Percentiles rank a stretch among this genome's conserved stretches.
Conservation (phyloP, 2,113 vertebrate species). For the Cololabis saira region DNA sequence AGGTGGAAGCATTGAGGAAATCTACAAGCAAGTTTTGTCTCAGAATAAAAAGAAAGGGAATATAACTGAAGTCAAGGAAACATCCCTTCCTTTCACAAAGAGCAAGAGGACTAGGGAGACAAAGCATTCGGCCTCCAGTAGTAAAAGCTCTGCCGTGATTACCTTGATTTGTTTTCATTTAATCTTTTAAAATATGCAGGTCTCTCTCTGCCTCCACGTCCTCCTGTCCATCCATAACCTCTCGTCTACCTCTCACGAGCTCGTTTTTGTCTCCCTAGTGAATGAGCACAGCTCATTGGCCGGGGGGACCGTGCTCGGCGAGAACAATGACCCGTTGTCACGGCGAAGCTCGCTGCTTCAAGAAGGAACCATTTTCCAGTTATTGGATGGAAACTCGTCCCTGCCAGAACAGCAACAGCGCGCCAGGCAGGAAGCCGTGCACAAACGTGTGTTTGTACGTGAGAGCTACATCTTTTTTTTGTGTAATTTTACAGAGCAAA, state of each 20-base stretch:
- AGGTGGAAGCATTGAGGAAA: slow-evolving; percentile 40
- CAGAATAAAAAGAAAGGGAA: slow-evolving; percentile 13
- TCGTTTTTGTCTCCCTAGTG: slow-evolving; percentile 11
- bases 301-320: background rate
- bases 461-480: too few species aligned
- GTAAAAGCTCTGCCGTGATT: too few species aligned
- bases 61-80: background rate
- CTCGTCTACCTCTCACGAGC: background rate
- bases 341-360: background rate
- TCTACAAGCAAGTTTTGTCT: slow-evolving; percentile 8
- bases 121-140: too few species aligned
- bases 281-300: slow-evolving; percentile 3
- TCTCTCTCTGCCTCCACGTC: background rate
- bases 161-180: too few species aligned
- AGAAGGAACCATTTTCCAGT: slow-evolving; percentile 29
- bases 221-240: background rate
- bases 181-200: too few species aligned
- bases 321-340: slow-evolving; percentile 6
- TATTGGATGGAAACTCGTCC: slow-evolving; percentile 22
- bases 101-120: background rate
- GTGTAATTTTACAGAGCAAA: too few species aligned
- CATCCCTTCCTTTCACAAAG: background rate
- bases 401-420: background rate
- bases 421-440: background rate
- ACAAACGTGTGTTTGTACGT: too few species aligned